Evolutionary conservation across 1,140 invertebrate species (phyloP), one percentile per base, ranked within the genome.

Genomic region (Orchestia grillus): DNA sequence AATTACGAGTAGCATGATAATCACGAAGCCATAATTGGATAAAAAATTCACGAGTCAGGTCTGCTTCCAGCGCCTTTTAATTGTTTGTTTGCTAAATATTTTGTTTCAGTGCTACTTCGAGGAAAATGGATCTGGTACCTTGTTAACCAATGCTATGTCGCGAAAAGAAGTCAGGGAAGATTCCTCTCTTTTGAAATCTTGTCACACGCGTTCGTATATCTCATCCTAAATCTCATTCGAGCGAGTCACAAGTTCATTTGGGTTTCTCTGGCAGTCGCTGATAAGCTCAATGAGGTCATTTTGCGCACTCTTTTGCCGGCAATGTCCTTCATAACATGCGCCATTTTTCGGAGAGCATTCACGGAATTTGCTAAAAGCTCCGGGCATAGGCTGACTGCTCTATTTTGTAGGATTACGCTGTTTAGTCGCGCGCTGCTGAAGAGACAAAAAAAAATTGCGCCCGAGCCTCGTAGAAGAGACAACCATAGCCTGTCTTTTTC

Each of bases 271-370:
- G 88, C 88, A 42, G 88, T 90, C 41, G 42, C 88, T 90, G 88
- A 90, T 90, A 44, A 90, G 88, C 88, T 90, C 88, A 90, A 90
- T 90, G 88, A 90, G 88, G 88, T 90, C 88, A 90, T 90, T 90
- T 41, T 90, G 43, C 41, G 41, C 43, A 90, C 88, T 90, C 88
- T 90, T 90, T 42, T 44, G n/a, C 41, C n/a, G n/a, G 28, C 88
- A 90, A 42, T 90, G 88, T 44, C 28, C 41, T 90, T 44, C 88
- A 41, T 90, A 90, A 90, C 88, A 41, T 90, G 43, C 88, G 88
- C 43, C 88, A 42, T 42, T 90, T 90, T 41, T 41, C 88, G 36
- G 88, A 90, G 88, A 90, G 41, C 41, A 42, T 41, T 44, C 88
- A 41, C 43, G 41, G 43, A 90, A 90, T 90, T 90, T 90, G 88